Evolutionary conservation across 2,113 vertebrate species (phyloP), one percentile per base, ranked within the genome.

Genomic region (Mola mola): DNA sequence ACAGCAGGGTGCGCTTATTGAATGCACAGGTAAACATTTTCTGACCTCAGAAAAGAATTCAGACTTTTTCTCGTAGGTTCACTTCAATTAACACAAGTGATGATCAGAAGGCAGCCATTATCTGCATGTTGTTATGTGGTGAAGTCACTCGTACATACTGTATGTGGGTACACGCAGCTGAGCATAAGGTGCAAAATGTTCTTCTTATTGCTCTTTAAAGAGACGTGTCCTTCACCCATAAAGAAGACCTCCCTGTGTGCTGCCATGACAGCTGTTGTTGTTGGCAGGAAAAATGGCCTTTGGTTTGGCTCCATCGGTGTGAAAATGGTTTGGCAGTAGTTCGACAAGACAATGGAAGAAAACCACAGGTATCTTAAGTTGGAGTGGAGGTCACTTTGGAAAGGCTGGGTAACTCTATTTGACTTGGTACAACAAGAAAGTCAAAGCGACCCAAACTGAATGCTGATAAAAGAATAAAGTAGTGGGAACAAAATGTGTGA

Each of bases 231-330:
- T 4, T 55, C 58, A 66, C 48, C 43, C 62, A 21, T 75, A 72
- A 84, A 72, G 59, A 8, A 40, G 84, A 87, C 74, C 82, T 69
- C 79, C 82, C 55, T 57, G 33, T 17, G 72, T 82, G 80, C 71
- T 34, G 64, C 67, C 65, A 65, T 74, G 56, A 75, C 81, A 84
- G 81, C 81, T 75, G 79, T 33, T 70, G 62, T 59, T 48, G 75
- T 74, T 81, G 80, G 63, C 82, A 78, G 75, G 62, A 78, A 57
- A 58, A 8, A 1, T 50, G 29, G n/a, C n/a, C 76, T 75, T 48
- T 76, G 63, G 70, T 83, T 81, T 78, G 85, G 64, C 77, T 74
- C 24, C 25, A 63, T 33, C 29, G 41, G 64, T 73, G 66, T 84
- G 66, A 76, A 86, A 87, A 64, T 59, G 61, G 66, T 62, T 61